Evolutionary conservation across 2,797 vertebrate genomes (phyloP).

Genomic region (Myotis pilosus): DNA sequence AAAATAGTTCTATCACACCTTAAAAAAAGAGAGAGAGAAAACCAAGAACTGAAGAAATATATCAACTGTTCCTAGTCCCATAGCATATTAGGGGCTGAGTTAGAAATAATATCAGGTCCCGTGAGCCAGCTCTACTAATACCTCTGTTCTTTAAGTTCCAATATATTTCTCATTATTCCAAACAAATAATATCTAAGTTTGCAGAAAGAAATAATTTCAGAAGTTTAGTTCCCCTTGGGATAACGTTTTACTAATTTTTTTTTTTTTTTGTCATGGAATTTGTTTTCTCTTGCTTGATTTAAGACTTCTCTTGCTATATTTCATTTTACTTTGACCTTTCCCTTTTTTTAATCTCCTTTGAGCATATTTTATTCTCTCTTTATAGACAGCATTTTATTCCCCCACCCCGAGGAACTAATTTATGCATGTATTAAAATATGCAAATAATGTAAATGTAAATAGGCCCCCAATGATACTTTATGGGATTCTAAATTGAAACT

Average conservation of each 20-base stretch:
- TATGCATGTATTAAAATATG: conserved; percentile 29
- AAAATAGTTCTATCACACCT: neutral
- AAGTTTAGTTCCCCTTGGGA: neutral
- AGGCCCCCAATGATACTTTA: neutral
- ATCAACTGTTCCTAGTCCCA: neutral
- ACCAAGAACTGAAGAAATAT: neutral
- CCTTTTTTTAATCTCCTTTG: neutral
- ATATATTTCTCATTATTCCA: neutral
- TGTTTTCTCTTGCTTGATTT: neutral
- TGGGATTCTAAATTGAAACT: neutral
- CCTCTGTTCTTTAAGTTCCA: neutral
- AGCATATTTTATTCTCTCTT: neutral
- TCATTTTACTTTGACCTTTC: neutral
- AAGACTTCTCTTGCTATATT: neutral
- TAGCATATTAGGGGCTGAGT: neutral
- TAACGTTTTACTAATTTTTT: neutral
- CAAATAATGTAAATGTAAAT: conserved; percentile 44
- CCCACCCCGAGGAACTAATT: neutral
- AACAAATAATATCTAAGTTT: neutral
- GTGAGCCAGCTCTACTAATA: no score
- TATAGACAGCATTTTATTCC: neutral
- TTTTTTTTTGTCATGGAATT: neutral
- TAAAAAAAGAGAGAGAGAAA: neutral
- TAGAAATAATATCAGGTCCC: neutral
- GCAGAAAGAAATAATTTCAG: neutral